Evolutionary conservation across 2,888 invertebrate species (phyloP), one percentile per base, ranked within the genome.

Genomic region (Orthonychiurus folsomi): DNA sequence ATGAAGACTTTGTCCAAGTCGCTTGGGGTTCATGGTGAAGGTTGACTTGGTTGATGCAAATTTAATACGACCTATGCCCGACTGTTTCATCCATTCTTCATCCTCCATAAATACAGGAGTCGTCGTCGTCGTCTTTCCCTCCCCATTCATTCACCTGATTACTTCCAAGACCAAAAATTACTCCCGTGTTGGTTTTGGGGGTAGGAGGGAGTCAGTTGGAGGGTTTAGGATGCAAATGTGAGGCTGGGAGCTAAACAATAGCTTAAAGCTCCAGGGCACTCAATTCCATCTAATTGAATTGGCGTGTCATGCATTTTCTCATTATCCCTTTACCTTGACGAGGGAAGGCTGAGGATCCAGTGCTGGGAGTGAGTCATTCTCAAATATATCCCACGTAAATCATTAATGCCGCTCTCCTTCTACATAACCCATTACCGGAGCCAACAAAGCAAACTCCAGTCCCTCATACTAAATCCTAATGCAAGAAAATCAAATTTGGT

Each of bases 301-400:
- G 63, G 62, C 62, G 63, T 64, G 63, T 59, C 63, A 64, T 62
- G 62, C 66, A 66, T 66, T 66, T 63, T 64, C 64, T 66, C 66
- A 66, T 66, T 66, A 66, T 66, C 37, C 37, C 37, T 37, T 37
- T 37, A 37, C 37, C 37, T 37, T 37, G 5, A 15, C 37, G n/a
- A n/a, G n/a, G n/a, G n/a, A n/a, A n/a, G 15, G 37, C 61, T 61
- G 61, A 37, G 5, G 5, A 5, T 15, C 37, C 5, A 37, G 37
- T 15, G 9, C 15, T 9, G 15, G 5, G 9, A 37, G 37, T 37
- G 15, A 37, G 37, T 37, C 37, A 37, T 37, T 37, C 15, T 15
- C 37, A 37, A 37, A 37, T 37, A 37, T 37, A 37, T 37, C 37
- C 15, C 9, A n/a, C n/a, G 5, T 37, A 37, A 37, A 37, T 37